Base-by-base conservation (phyloP, 64 coral and sea anemone species). In the Montipora cactus region DNA sequence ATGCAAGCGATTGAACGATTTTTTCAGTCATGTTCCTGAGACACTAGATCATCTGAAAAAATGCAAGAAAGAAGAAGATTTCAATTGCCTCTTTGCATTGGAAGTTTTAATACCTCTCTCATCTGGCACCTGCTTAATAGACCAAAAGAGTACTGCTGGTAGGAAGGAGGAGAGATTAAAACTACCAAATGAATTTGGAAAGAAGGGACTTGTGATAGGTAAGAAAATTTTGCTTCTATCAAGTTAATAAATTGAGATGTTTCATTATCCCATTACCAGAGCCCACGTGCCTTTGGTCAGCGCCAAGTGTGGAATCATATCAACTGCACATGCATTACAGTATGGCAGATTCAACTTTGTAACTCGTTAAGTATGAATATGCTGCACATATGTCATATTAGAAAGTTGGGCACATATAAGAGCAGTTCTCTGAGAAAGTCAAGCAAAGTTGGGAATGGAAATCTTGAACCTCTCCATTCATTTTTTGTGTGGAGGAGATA, bases 251-350 rank as follows among this genome's bases (percentile, higher is more conserved):
- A 85, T 85, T 85, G 22, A 85, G 81, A 59, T 20, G 22, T 85
- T 85, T 85, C 81, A 85, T 85, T 85, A 85, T 85, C 61, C 22
- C 81, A 85, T 85, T 85, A 59, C 81, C 81, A 85, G 81, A 85
- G 59, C 81, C 22, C 81, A 85, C 81, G 46, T 85, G 81, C 14
- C 81, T 85, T 85, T 85, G 81, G 15, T 85, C 81, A 85, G 81
- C 68, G 81, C 81, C 81, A 85, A 85, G 28, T 28, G 28, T 28
- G 28, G 28, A 28, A 28, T 28, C 28, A 28, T 28, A 28, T 28
- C 28, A 28, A 28, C 28, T 28, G 28, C 28, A 28, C 28, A 28
- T 28, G 28, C 28, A 28, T 28, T 28, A 28, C 28, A 28, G 28
- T 28, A 28, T 28, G 28, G 28, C 28, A 28, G 28, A 28, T 28